These are phyloP conservation scores for Molorchus minor DNA, from an alignment of 2,888 invertebrate genomes.

Conservation along the genomic window DNA sequence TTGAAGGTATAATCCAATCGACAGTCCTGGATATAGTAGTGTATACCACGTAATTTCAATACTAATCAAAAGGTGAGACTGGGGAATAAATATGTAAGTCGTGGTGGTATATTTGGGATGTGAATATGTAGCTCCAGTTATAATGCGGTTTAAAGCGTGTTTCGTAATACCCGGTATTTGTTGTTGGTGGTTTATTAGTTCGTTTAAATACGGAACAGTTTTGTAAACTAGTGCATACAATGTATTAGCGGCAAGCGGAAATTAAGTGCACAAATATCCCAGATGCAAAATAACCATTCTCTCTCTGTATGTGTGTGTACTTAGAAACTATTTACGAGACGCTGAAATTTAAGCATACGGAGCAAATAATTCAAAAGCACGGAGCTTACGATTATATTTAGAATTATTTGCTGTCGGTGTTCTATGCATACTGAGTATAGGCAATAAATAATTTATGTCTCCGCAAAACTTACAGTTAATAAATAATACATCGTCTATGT, in stretches of 20 bases:
- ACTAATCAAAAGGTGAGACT: too few species aligned
- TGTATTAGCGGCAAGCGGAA: conserved; percentile 51
- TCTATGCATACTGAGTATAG: conserved; percentile 47
- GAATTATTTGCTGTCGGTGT: conserved; percentile 45
- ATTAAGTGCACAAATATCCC: conserved; percentile 52
- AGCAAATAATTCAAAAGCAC: conserved; percentile 50
- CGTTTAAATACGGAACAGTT: conserved; percentile 54
- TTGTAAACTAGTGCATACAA: conserved; percentile 48
- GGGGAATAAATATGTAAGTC: too few species aligned
- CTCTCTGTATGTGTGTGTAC: conserved; percentile 41
- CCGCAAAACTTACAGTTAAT: conserved; percentile 34
- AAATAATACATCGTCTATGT: conserved; percentile 33
- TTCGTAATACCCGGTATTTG: conserved; percentile 21
- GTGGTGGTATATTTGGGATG: background rate
- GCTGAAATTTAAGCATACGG: conserved; percentile 47
- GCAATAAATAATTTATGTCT: conserved; percentile 41
- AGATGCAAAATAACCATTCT: conserved; percentile 49
- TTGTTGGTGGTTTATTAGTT: conserved; percentile 41
- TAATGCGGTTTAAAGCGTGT: conserved; percentile 1
- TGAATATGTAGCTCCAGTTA: background rate
- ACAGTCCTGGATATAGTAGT: too few species aligned
- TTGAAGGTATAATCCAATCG: too few species aligned
- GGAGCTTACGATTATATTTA: conserved; percentile 45
- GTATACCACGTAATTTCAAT: too few species aligned
- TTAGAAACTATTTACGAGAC: conserved; percentile 50